Conservation (phyloP, 2,797 vertebrate species). For the Myoxocephalus aenaeus region DNA sequence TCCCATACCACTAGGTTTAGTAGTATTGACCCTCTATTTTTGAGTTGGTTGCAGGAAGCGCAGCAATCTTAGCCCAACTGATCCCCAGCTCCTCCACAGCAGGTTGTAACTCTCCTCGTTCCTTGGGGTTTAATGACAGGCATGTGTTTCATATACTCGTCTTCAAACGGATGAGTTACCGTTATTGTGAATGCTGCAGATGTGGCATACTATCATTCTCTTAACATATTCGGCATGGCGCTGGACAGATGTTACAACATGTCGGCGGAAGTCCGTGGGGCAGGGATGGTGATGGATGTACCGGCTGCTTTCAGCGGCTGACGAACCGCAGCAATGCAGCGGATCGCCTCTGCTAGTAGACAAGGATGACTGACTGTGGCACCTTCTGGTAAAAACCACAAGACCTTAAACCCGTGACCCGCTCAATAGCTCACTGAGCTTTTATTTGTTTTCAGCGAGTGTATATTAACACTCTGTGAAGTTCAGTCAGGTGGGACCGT, state of each 20-base stretch:
- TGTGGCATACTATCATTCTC: constrained; percentile 67
- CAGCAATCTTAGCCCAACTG: constrained; percentile 40
- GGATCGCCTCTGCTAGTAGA: constrained; percentile 47
- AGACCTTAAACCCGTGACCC: constrained; percentile 39
- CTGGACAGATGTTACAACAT: constrained; percentile 71
- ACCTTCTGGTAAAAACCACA: constrained; percentile 53
- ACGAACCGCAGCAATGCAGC: constrained; percentile 39
- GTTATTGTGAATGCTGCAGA: constrained; percentile 62
- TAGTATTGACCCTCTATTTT: constrained; percentile 7
- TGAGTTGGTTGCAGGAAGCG: constrained; percentile 32
- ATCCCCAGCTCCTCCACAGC: constrained; percentile 36
- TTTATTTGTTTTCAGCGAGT: constrained; percentile 72
- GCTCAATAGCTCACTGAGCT: constrained; percentile 54
- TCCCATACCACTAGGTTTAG: constrained; percentile 57
- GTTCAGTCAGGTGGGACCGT: constrained; percentile 67
- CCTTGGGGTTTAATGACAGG: constrained; percentile 42
- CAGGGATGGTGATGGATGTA: constrained; percentile 58
- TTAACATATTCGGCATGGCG: constrained; percentile 52
- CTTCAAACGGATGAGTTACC: constrained; percentile 69
- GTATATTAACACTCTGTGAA: constrained; percentile 70
- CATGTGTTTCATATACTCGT: constrained; percentile 70
- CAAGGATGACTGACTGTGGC: constrained; percentile 51
- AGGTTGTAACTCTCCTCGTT: constrained; percentile 16
- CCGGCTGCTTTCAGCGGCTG: constrained; percentile 32
- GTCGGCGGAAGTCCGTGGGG: constrained; percentile 44